These are phyloP conservation scores for Rhynchonema sp. DNA, from an alignment of 2,888 invertebrate species.

Conservation along the genomic window DNA sequence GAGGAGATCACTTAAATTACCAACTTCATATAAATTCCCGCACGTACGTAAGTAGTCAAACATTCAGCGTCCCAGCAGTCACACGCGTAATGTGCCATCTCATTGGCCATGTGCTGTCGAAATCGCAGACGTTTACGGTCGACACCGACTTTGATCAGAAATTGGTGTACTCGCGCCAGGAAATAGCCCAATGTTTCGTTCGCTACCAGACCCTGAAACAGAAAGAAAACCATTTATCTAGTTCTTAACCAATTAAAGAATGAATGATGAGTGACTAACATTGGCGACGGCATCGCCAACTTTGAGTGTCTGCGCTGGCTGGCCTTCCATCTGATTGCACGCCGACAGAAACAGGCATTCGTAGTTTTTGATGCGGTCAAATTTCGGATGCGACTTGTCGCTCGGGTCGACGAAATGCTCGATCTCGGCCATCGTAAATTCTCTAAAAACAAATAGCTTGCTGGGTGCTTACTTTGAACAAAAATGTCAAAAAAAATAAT, in stretches of 20 bases:
- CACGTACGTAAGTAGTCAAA: constrained; percentile 65
- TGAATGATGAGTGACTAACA: no score
- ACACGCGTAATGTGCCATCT: constrained; percentile 99
- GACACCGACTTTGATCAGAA: constrained; percentile 64
- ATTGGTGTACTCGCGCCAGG: constrained; percentile 79
- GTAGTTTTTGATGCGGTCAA: constrained; percentile 48
- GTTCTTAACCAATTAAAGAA: no score
- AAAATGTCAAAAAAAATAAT: neutral
- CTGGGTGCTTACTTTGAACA: neutral
- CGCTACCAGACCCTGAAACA: constrained; percentile 54
- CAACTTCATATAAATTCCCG: no score
- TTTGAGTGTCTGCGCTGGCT: constrained; percentile 50
- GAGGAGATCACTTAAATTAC: no score
- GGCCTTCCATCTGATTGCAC: constrained; percentile 90
- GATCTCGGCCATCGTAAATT: constrained; percentile 99
- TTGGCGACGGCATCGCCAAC: constrained; percentile 70
- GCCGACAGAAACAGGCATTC: constrained; percentile 72
- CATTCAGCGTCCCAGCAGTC: constrained; percentile 99
- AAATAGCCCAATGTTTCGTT: constrained; percentile 96
- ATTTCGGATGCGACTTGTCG: constrained; percentile 72
- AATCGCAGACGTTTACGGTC: constrained; percentile 67
- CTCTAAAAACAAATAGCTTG: constrained; percentile 38
- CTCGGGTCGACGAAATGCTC: constrained; percentile 93
- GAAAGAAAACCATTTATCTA: neutral
- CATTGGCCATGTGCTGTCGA: constrained; percentile 93